Base-by-base conservation (phyloP, 2,113 vertebrate genomes). In the Nyctereutes procyonoides region DNA sequence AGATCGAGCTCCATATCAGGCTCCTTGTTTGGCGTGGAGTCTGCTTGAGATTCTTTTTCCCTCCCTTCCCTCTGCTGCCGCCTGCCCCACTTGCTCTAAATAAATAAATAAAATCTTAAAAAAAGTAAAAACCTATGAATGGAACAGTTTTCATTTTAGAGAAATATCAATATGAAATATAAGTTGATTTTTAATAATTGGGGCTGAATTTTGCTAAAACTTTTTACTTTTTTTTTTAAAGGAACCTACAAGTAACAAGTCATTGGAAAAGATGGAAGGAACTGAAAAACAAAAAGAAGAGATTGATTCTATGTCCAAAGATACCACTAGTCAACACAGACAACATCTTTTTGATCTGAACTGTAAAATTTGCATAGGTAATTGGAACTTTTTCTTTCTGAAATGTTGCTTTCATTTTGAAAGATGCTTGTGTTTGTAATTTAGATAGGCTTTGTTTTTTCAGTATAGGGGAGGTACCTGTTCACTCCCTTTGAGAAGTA, bases 361-460 rank as follows among this genome's bases (percentile, higher is more conserved):
- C 98, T 99, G 99, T 98, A 99, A 99, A 99, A 99, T 99, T 96
- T 99, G 99, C 98, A 99, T 99, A 99, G 99, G 99, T 99, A 99
- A 97, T 96, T 96, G 32, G 62, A 88, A 83, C 53, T 79, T 58
- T 90, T 93, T 90, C 69, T 88, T 71, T 7, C 15, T 96, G 48
- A 83, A 74, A 48, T 90, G 5, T 84, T 84, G 8, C 5, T 38
- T 80, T 92, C 6, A 28, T 65, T 97, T 74, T 73, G 22, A 58
- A 95, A 97, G 6, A 19, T 69, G 20, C 9, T 90, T 94, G 20
- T 30, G 11, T 95, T 86, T 74, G 16, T 97, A 65, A 80, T 93
- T 63, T 90, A 87, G 74, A 5, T 76, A 58, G 26, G 16, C 30
- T 94, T 94, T 94, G n/a, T 82, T 98, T 94, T 92, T 43, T 16